Evolutionary conservation across 1,140 invertebrate genomes (phyloP), one percentile per base, ranked within the genome.

Genomic region (Euura saliciscinereae): DNA sequence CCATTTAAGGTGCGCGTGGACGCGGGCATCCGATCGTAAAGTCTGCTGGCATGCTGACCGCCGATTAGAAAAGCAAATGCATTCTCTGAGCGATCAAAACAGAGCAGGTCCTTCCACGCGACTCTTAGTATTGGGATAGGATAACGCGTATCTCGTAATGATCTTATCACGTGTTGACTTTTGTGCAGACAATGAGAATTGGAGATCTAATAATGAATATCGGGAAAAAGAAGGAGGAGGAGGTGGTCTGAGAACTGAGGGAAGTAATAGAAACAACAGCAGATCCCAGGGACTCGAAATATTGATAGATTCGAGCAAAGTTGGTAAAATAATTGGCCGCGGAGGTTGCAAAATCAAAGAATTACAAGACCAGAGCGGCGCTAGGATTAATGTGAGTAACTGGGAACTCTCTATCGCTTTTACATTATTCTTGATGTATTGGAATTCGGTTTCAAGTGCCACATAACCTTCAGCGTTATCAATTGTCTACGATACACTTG

Each of bases 311-410:
- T 75, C 77, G 2, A 66, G 45, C 4, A 82, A 83, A 75, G 77
- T 89, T 59, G 89, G 88, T 4, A 86, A 78, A 77, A 73, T 90
- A 6, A 89, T 89, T 69, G 94, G 94, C 0, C 91, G 89, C 85
- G 92, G 93, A 51, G 94, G 94, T 2, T 88, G 85, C 2, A 94
- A 93, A 83, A 95, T 96, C n/a, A 89, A 88, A 78, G 92, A 94
- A 77, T 78, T 96, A 0, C 88, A 94, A 84, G 87, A 88, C n/a
- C 81, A 89, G 65, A 91, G 88, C 78, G 88, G 88, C 3, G 89
- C 91, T 43, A 85, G 78, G 69, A 92, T 93, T 68, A 88, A 87
- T 67, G 88, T 91, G 77, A 77, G 75, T 75, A 69, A 28, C 28
- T 28, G 28, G 28, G 28, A 28, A 28, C 28, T 28, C 28, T 28